A percentile compares a stretch with the other conserved stretches of the same genome.
These are phyloP conservation scores for Colaptes auratus DNA, from an alignment of 2,113 vertebrate genomes.

Conservation along the genomic window DNA sequence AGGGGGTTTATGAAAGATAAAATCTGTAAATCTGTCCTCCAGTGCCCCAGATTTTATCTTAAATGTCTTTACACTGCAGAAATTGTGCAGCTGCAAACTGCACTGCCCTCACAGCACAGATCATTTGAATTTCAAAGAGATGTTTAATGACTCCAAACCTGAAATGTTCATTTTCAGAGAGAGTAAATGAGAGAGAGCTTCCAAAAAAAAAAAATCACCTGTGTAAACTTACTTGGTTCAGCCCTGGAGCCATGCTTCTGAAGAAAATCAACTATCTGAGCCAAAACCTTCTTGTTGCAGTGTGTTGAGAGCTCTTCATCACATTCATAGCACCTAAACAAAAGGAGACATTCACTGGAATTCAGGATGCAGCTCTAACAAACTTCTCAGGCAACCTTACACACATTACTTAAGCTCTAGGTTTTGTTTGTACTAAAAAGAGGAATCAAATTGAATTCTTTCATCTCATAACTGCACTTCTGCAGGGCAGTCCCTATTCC, in stretches of 20 bases:
- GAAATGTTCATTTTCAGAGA: not conserved
- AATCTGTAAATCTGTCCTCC: not conserved
- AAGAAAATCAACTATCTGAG: conserved; percentile 94
- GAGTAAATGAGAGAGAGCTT: not conserved
- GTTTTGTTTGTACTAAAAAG: not conserved
- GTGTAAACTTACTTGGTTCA: conserved; percentile 85
- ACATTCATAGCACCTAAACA: conserved; percentile 94
- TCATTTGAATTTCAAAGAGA: not conserved
- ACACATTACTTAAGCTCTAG: not conserved
- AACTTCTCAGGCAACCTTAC: not conserved
- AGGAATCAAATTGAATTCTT: not conserved
- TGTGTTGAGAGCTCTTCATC: conserved; percentile 93
- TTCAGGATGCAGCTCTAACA: not conserved
- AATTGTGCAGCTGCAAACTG: not conserved
- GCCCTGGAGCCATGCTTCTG: conserved; percentile 92
- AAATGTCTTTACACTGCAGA: not conserved
- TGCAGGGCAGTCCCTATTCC: not conserved
- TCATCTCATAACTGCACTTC: not conserved
- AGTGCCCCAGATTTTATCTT: not conserved
- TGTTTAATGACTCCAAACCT: not conserved
- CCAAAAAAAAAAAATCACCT: not conserved
- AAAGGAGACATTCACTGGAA: not conserved
- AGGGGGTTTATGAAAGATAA: not conserved
- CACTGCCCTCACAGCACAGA: not conserved
- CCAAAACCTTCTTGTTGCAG: conserved; percentile 95